Percentiles rank a stretch among this genome's conserved stretches.
Conservation (phyloP, 2,113 vertebrate genomes). For the Rallus limicola region DNA sequence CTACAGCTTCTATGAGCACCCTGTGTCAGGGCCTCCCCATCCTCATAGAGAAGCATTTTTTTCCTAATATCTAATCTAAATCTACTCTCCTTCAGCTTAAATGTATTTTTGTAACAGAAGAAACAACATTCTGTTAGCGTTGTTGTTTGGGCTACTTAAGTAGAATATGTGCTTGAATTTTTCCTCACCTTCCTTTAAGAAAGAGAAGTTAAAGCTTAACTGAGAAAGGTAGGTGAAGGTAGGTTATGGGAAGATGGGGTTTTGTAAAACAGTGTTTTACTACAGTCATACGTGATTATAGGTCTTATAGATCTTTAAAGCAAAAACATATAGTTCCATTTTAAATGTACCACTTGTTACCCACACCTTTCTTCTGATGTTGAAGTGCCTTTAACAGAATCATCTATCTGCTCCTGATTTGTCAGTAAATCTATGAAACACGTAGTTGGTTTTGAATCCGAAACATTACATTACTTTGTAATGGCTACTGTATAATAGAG, state of each 20-base stretch:
- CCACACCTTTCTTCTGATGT: background rate
- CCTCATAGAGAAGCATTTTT: too few species aligned
- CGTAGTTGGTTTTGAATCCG: background rate
- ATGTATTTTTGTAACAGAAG: background rate
- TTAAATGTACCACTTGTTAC: background rate
- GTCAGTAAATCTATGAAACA: background rate
- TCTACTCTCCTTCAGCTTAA: too few species aligned
- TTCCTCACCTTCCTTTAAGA: background rate
- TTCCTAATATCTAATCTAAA: too few species aligned
- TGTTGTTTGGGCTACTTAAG: background rate
- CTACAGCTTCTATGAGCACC: too few species aligned
- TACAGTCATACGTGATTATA: background rate
- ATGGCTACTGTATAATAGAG: fast-evolving
- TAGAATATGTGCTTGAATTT: background rate
- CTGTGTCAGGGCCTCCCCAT: too few species aligned
- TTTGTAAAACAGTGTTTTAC: background rate
- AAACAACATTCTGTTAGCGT: background rate
- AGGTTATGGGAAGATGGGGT: background rate
- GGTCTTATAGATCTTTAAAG: background rate
- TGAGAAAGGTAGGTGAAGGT: background rate
- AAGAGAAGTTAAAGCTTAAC: background rate
- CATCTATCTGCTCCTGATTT: background rate
- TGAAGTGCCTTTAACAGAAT: background rate
- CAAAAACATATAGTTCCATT: background rate
- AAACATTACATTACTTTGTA: background rate